These are phyloP conservation scores for Odobenus rosmarus DNA, from an alignment of 2,113 vertebrate genomes.

Conservation along the genomic window DNA sequence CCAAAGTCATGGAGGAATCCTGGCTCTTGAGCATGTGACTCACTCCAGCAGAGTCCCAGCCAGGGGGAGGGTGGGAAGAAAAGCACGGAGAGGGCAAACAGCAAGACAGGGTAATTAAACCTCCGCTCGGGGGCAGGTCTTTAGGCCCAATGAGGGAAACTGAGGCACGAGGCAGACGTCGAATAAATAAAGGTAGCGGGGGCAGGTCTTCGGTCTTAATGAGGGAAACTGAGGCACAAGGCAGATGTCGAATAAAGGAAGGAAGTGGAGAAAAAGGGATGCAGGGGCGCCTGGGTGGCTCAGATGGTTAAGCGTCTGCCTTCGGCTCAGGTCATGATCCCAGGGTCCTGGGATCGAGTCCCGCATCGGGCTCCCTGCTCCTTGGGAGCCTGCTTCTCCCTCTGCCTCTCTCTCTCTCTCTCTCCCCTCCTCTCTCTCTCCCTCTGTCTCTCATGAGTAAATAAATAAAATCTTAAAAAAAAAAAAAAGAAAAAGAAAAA, in stretches of 20 bases:
- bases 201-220: background rate
- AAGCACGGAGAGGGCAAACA: background rate
- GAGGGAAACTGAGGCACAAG: background rate
- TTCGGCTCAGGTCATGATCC: too few species aligned
- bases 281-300: too few species aligned
- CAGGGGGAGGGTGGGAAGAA: background rate
- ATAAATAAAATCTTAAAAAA: too few species aligned
- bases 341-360: too few species aligned
- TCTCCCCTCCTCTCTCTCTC: too few species aligned
- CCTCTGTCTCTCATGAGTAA: too few species aligned
- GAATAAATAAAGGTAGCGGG: background rate
- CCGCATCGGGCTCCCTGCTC: too few species aligned
- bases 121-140: too few species aligned
- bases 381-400: too few species aligned
- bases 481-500: background rate
- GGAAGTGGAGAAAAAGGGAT: background rate
- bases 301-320: too few species aligned
- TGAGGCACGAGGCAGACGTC: background rate
- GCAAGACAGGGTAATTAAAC: background rate
- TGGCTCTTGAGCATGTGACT: background rate
- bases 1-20: background rate
- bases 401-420: too few species aligned
- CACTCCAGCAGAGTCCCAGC: background rate
- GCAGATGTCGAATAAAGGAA: background rate
- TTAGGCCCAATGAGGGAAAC: background rate